Percentiles rank a stretch among this genome's conserved stretches.
Evolutionary conservation across 2,113 vertebrate genomes (phyloP).

Genomic region (Glaucomys volans): DNA sequence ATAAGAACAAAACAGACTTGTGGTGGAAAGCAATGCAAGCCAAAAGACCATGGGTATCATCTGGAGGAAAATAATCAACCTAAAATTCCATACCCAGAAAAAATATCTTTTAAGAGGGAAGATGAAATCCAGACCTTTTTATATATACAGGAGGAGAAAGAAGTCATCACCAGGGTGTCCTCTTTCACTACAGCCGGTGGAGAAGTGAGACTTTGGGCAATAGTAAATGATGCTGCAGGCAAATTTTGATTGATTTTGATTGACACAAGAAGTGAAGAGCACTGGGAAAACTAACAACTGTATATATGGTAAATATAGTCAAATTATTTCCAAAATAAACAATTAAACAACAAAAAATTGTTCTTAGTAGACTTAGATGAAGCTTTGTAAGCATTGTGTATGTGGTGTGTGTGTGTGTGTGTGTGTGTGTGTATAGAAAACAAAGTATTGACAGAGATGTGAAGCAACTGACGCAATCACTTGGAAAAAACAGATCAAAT

Average conservation of each 20-base stretch:
- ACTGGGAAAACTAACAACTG: not conserved
- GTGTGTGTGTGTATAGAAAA: too few relatives aligned
- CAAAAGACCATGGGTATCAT: not conserved
- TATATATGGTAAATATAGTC: not conserved
- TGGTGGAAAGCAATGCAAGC: not conserved
- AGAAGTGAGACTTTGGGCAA: not conserved
- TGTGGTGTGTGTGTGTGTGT: too few relatives aligned
- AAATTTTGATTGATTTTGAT: not conserved
- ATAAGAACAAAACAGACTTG: not conserved
- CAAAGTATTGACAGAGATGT: not conserved
- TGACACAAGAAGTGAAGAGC: not conserved
- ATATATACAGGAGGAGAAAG: not conserved
- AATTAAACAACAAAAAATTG: not conserved
- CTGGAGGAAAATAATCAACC: too few relatives aligned
- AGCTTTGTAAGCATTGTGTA: not conserved
- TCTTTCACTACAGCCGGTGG: not conserved
- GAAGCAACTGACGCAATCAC: not conserved
- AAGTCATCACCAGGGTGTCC: not conserved
- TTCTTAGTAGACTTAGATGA: not conserved
- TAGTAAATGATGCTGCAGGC: not conserved
- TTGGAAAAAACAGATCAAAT: not conserved
- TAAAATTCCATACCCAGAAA: not conserved
- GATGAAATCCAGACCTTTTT: not conserved
- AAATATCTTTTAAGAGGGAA: not conserved
- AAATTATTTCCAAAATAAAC: not conserved